Evolutionary conservation across 2,113 vertebrate genomes (phyloP), one percentile per base, ranked within the genome.

Genomic region (Lasiurus borealis): DNA sequence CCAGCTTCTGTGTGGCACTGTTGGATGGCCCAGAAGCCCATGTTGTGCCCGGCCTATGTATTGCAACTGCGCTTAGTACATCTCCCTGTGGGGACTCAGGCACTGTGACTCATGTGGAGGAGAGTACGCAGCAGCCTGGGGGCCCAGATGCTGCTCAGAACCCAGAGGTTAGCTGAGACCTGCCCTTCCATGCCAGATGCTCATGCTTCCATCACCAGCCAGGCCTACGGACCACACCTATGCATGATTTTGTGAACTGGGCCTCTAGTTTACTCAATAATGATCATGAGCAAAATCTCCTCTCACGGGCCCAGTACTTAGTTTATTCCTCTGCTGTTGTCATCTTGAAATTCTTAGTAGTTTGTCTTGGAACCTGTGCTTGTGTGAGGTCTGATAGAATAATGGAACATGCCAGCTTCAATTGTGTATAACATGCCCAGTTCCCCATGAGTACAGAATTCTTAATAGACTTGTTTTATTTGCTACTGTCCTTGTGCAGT

Each of bases 101-200:
- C 7, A 0, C 57, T 9, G 21, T 25, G 21, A 59, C 57, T 59
- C 57, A 25, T 23, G 57, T 23, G 21, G 8, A 59, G 57, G 57
- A 23, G 18, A 59, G 21, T 0, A 8, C 3, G 8, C 21, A 23
- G 57, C 21, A 2, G 8, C 21, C 21, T 1, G 3, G 21, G 21
- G 57, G 21, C 57, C 21, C 57, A 59, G 8, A 21, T 59, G 21
- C 21, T 59, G 21, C 21, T 21, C 54, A 57, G 54, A 23, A 19
- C 54, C 54, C 57, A 23, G 57, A 59, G 57, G 21, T 25, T 21
- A 59, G 57, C 18, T 23, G 57, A 23, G 21, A 23, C 21, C 57
- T 25, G 57, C 21, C 57, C 57, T 59, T 59, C 21, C 57, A 25
- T 10, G 21, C 57, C 8, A 59, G 57, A 59, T 2, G 6, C 21